These are phyloP conservation scores for Streptopelia turtur DNA, from an alignment of 2,797 vertebrate species.

Conservation along the genomic window DNA sequence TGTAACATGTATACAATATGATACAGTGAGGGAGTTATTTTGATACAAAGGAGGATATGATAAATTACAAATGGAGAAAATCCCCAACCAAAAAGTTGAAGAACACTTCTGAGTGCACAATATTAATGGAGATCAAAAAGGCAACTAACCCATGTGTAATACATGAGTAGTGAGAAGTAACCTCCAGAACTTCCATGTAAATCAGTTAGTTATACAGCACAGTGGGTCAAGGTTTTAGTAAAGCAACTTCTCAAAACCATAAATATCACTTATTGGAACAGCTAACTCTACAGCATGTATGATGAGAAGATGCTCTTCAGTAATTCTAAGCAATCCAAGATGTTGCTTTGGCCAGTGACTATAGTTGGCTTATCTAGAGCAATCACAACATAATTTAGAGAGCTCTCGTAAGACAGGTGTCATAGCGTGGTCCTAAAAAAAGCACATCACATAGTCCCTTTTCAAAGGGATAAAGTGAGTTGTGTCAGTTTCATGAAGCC, in stretches of 20 bases:
- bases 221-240: conserved; percentile 54
- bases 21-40: neutral
- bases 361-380: neutral
- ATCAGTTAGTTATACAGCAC: conserved; percentile 63
- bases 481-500: neutral
- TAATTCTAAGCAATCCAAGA: neutral
- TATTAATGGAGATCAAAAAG: conserved; percentile 66
- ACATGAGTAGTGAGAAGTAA: conserved; percentile 59
- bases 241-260: conserved; percentile 52
- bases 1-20: neutral
- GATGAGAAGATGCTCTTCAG: neutral
- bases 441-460: neutral
- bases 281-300: conserved; percentile 2
- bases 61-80: conserved; percentile 37
- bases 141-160: conserved; percentile 62
- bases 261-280: conserved; percentile 50
- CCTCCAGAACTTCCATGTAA: conserved; percentile 63
- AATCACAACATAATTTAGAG: neutral
- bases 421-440: neutral
- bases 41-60: neutral
- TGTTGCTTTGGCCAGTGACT: neutral
- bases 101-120: conserved; percentile 35
- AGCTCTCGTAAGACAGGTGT: neutral
- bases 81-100: conserved; percentile 19
- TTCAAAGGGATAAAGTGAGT: neutral